Base-by-base conservation (phyloP, 2,113 vertebrate genomes). In the Oreochromis aureus region DNA sequence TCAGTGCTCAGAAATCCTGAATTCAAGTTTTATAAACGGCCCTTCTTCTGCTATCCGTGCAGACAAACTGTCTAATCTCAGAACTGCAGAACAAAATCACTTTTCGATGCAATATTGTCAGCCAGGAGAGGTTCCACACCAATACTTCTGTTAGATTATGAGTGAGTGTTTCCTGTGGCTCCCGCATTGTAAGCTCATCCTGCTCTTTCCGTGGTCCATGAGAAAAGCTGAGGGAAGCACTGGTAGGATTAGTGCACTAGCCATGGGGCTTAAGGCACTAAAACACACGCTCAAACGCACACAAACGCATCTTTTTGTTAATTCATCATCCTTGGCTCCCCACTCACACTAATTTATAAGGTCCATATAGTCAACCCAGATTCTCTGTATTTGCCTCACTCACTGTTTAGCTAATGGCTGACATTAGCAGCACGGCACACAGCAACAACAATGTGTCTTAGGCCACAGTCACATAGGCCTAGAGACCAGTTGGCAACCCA, bases 171-270 rank as follows among this genome's bases (percentile, higher is more conserved):
- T 93, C 86, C 88, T 82, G 82, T 85, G 88, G 84, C 84, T 91
- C 69, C 61, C 3, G 10, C 41, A 87, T 87, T 87, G 85, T 89
- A 82, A 87, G 79, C 87, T 91, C 89, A 90, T 94, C 89, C 86
- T 58, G 87, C 84, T 82, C 80, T 71, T 90, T 87, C 87, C 78
- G 39, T 73, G 44, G 85, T 87, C 84, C 87, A 87, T 86, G 89
- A 92, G 89, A 94, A 93, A 83, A 90, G 92, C 94, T 95, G 93
- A 94, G 89, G 79, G 63, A 94, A 90, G 93, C 94, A 92, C 12
- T 18, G 84, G 53, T 69, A 87, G 93, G 91, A 93, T 94, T 93
- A 94, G 56, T 27, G 71, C 80, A 13, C 30, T 81, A 87, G 84
- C 86, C 87, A 34, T 32, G 24, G 39, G 73, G 82, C 83, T 92